Base-by-base conservation (phyloP, 2,797 vertebrate genomes). In the Xenops minutus region DNA sequence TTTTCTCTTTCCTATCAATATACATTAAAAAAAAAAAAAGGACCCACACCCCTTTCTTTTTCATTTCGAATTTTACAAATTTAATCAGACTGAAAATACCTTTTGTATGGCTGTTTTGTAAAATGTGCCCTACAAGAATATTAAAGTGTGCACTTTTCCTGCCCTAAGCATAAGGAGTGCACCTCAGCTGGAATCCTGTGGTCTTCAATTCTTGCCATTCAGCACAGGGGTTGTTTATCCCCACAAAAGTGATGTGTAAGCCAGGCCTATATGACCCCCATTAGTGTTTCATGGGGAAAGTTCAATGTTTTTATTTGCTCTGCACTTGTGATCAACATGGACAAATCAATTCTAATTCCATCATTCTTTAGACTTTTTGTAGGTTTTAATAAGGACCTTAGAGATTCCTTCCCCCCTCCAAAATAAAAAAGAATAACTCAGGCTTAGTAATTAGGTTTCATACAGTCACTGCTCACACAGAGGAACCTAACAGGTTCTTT, bases 331-430 rank as follows among this genome's bases (percentile, higher is more conserved):
- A 88, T 90, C 75, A 92, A 73, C 67, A 39, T 9, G 55, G 80
- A 85, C 62, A 90, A 85, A 88, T 93, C 74, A 93, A 64, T 94
- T 93, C 72, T 88, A 78, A 77, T 80, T 89, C 89, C 49, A 66
- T 87, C 48, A 8, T 95, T 96, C 94, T 87, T 96, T 83, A 85
- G 94, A 93, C 59, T 88, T 89, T 93, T 51, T 58, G 80, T 94
- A 68, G 88, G 92, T 97, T 98, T 98, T 97, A 98, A 98, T 97
- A 97, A 97, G 97, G 96, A 92, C 98, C 97, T 95, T 89, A 88
- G 97, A 98, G 98, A 98, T 90, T 97, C 89, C 68, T 85, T 61
- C 52, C 61, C 36, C 19, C 19, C 8, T 4, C 4, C 13, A 75
- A 52, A 64, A 75, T 82, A 68, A 73, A 44, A 94, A 96, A 93